A percentile compares a stretch with the other conserved stretches of the same genome.
Evolutionary conservation across 2,888 invertebrate species (phyloP).

Genomic region (Drosophila imparisetae): DNA sequence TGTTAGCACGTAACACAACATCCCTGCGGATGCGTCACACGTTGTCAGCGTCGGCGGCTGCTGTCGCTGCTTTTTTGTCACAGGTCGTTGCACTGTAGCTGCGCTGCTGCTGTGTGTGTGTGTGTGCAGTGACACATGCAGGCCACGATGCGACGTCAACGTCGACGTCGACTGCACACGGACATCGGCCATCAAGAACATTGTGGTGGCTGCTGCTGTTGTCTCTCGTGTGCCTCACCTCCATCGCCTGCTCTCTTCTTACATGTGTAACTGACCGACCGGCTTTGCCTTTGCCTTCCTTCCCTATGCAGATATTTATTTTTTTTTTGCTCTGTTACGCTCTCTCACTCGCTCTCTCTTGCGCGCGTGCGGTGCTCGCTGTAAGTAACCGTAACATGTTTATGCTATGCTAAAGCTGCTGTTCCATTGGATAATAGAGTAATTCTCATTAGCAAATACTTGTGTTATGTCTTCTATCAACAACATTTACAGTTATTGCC

Average conservation of each 20-base stretch:
- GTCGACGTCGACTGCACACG: constrained; percentile 46
- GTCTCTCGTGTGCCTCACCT: constrained; percentile 18
- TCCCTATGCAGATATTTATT: constrained; percentile 56
- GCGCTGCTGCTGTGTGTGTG: constrained; percentile 25
- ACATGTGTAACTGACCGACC: constrained; percentile 49
- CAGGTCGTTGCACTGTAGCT: constrained; percentile 74
- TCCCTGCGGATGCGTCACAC: constrained; percentile 77
- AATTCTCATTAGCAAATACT: constrained; percentile 59
- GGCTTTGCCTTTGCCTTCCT: constrained; percentile 29
- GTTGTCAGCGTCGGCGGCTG: constrained; percentile 58
- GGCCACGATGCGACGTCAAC: constrained; percentile 53
- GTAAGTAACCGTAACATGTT: constrained; percentile 56
- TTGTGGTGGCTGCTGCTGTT: constrained; percentile 42
- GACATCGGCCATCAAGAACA: constrained; percentile 58
- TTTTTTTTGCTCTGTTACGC: constrained; percentile 39
- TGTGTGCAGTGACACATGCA: constrained; percentile 74
- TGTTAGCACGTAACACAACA: constrained; percentile 75
- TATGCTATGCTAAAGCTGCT: constrained; percentile 54
- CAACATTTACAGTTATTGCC: constrained; percentile 51
- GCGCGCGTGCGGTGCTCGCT: constrained; percentile 10
- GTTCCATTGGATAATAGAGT: constrained; percentile 44
- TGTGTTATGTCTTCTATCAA: constrained; percentile 49
- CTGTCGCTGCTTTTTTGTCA: constrained; percentile 73
- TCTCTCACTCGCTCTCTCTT: constrained; percentile 7
- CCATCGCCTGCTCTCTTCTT: constrained; percentile 6